Evolutionary conservation across 2,113 vertebrate species (phyloP).

Genomic region (Dryoscopus gambensis): DNA sequence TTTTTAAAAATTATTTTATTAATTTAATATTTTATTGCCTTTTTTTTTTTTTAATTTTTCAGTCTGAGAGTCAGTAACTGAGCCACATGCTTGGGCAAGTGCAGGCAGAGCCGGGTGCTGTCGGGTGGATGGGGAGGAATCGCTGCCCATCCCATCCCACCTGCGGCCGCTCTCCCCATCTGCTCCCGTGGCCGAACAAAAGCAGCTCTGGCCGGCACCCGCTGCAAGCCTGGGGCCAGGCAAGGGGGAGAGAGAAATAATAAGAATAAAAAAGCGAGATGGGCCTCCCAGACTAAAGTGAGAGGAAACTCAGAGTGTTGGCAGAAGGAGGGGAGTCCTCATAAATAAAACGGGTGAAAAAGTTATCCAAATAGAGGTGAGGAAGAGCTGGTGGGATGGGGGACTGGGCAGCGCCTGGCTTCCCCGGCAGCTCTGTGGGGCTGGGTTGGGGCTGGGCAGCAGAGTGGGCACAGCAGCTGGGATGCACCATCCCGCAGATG

Average conservation of each 20-base stretch:
- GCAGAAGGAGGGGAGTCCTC: slow-evolving; percentile 42
- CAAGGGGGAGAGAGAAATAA: background rate
- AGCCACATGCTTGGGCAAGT: accelerated
- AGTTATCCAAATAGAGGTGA: slow-evolving; percentile 63
- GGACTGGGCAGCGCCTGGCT: background rate
- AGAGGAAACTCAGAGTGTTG: slow-evolving; percentile 27
- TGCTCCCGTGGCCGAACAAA: background rate
- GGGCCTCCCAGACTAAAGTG: background rate
- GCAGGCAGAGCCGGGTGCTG: background rate
- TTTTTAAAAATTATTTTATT: background rate
- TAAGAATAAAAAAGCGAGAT: background rate
- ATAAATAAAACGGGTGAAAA: slow-evolving; percentile 17
- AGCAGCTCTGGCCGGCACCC: background rate
- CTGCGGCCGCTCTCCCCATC: background rate
- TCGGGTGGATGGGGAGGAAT: background rate
- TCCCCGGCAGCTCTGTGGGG: background rate
- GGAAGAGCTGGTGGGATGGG: background rate
- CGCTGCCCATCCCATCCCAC: background rate
- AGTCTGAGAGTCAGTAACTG: background rate
- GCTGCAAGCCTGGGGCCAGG: background rate
- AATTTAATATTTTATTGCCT: background rate
- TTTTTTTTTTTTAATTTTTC: too few species aligned
- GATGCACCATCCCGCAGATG: background rate
- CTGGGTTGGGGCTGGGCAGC: background rate
- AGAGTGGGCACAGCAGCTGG: background rate